Conservation (phyloP, 2,113 vertebrate genomes). For the Oenanthe oenanthe region DNA sequence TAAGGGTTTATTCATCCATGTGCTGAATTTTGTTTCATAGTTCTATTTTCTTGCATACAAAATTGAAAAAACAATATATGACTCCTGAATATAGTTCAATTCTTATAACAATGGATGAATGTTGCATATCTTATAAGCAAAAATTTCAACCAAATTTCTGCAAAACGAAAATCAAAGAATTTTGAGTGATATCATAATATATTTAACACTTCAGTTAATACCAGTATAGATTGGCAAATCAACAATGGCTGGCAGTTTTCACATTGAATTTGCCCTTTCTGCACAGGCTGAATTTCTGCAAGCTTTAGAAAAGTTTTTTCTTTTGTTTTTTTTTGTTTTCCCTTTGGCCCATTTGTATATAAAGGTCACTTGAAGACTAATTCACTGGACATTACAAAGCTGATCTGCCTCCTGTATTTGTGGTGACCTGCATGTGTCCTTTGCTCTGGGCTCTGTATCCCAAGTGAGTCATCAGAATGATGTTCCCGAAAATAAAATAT, state of each 20-base stretch:
- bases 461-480: neutral
- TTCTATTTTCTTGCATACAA: conserved; percentile 15
- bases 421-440: neutral
- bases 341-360: neutral
- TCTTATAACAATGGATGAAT: neutral
- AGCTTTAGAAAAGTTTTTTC: neutral
- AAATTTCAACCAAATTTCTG: neutral
- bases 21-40: conserved; percentile 20
- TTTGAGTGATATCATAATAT: neutral
- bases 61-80: neutral
- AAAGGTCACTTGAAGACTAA: neutral
- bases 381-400: neutral
- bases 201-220: neutral
- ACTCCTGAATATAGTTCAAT: neutral
- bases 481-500: neutral
- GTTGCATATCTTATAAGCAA: neutral
- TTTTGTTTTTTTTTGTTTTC: neutral
- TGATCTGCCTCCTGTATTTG: neutral
- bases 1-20: conserved; percentile 53
- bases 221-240: neutral
- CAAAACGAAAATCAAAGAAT: neutral
- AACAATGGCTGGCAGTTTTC: neutral
- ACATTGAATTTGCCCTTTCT: neutral
- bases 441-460: neutral
- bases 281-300: neutral